Evolutionary conservation across 2,888 invertebrate species (phyloP).

Genomic region (Bombylius discolor): DNA sequence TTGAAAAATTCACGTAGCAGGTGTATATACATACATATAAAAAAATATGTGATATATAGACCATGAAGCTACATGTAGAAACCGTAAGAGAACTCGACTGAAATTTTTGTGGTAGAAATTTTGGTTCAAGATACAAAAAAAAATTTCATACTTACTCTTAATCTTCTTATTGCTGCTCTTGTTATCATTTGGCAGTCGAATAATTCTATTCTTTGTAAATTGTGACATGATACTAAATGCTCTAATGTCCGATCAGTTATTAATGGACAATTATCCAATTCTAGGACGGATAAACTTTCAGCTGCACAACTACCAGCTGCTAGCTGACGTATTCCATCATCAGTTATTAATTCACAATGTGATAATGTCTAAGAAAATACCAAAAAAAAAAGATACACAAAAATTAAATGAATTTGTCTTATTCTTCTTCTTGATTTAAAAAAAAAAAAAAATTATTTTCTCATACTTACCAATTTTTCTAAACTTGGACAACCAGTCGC

Average conservation of each 20-base stretch:
- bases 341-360: constrained; percentile 97
- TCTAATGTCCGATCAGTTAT: constrained; percentile 94
- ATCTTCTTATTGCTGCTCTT: constrained; percentile 85
- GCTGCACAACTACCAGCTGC: constrained; percentile 88
- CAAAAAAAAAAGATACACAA: background rate
- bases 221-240: constrained; percentile 87
- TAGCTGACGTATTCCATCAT: constrained; percentile 91
- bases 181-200: constrained; percentile 99
- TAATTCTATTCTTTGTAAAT: constrained; percentile 90
- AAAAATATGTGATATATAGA: too few relatives aligned
- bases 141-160: constrained; percentile 55
- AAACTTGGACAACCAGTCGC: constrained; percentile 91
- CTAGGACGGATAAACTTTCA: constrained; percentile 85
- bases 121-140: background rate
- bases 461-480: constrained; percentile 71
- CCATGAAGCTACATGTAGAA: too few relatives aligned
- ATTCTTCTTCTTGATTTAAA: background rate
- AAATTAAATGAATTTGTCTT: background rate
- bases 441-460: background rate
- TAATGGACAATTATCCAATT: constrained; percentile 96
- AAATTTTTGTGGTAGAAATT: too few relatives aligned
- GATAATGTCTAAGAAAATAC: constrained; percentile 69
- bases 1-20: too few relatives aligned
- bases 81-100: too few relatives aligned
- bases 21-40: too few relatives aligned